Percentiles rank a stretch among this genome's conserved stretches.
Evolutionary conservation across 2,797 vertebrate genomes (phyloP).

Genomic region (Margarornis squamiger): DNA sequence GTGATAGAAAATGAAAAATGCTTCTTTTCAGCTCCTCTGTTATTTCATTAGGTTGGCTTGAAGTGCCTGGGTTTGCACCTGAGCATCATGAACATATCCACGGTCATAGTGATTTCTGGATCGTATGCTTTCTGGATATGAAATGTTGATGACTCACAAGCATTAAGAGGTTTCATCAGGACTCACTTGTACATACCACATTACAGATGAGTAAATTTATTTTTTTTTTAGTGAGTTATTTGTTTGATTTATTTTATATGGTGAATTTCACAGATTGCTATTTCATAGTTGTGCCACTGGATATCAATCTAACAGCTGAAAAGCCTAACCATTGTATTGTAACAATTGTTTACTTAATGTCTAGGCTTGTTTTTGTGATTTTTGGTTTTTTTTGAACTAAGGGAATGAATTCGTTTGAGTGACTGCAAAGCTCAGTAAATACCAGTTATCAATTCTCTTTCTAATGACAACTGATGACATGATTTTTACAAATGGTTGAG

Average conservation of each 20-base stretch:
- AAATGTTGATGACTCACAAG: background rate
- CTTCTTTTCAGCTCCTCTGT: background rate
- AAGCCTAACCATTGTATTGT: background rate
- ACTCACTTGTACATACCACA: background rate
- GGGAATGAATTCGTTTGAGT: slow-evolving; percentile 17
- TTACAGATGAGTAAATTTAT: background rate
- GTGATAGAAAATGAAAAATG: background rate
- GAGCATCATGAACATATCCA: background rate
- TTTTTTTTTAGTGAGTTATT: background rate
- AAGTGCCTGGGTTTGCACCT: background rate
- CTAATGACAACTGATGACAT: slow-evolving; percentile 64
- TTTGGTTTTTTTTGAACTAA: background rate
- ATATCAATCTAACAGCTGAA: slow-evolving; percentile 11
- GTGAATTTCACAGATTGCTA: slow-evolving; percentile 14
- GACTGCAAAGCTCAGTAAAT: slow-evolving; percentile 31
- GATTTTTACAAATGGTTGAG: slow-evolving; percentile 64
- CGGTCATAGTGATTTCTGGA: background rate
- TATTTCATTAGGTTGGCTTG: background rate
- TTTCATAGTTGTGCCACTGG: background rate
- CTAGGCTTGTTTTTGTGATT: background rate
- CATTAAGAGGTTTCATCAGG: background rate
- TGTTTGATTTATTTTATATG: background rate
- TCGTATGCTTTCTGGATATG: background rate
- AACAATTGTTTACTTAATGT: background rate
- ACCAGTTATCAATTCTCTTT: slow-evolving; percentile 52